These are phyloP conservation scores for Schizotus pectinicornis DNA, from an alignment of 2,888 invertebrate genomes.

Conservation along the genomic window DNA sequence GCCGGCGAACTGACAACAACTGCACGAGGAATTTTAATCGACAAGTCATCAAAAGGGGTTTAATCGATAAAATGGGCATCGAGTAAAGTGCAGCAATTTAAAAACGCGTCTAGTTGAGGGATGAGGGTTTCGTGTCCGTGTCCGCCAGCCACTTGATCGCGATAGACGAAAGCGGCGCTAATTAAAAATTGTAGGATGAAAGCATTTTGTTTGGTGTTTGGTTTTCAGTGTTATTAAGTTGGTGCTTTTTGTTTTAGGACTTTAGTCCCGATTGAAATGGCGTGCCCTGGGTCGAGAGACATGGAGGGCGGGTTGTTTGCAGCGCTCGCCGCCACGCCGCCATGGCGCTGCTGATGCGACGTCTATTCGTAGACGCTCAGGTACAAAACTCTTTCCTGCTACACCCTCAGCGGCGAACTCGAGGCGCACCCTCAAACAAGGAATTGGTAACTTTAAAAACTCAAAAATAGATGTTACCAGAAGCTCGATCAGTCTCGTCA, in stretches of 20 bases:
- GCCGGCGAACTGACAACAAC: conserved; percentile 22
- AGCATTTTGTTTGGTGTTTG: background rate
- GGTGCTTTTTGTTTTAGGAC: conserved; percentile 30
- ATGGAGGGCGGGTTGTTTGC: conserved; percentile 53
- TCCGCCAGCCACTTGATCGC: too few relatives aligned
- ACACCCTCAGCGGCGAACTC: too few relatives aligned
- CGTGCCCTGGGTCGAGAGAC: conserved; percentile 7
- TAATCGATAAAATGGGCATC: too few relatives aligned
- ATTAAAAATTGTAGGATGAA: too few relatives aligned
- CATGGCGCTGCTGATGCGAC: conserved; percentile 87
- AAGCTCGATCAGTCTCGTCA: too few relatives aligned
- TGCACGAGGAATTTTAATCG: conserved; percentile 26
- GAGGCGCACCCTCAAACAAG: too few relatives aligned
- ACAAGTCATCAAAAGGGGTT: conserved; percentile 9
- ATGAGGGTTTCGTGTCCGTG: too few relatives aligned
- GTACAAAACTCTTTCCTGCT: conserved; percentile 56
- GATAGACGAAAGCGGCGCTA: too few relatives aligned
- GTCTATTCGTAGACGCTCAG: conserved; percentile 86
- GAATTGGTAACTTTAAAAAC: too few relatives aligned
- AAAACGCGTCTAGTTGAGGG: too few relatives aligned
- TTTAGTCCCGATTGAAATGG: conserved; percentile 14
- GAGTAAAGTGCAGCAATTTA: too few relatives aligned
- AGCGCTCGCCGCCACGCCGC: conserved; percentile 70
- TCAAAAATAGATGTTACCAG: too few relatives aligned
- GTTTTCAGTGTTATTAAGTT: conserved; percentile 1